Evolutionary conservation across 2,113 vertebrate genomes (phyloP).

Genomic region (Phoxinus phoxinus): DNA sequence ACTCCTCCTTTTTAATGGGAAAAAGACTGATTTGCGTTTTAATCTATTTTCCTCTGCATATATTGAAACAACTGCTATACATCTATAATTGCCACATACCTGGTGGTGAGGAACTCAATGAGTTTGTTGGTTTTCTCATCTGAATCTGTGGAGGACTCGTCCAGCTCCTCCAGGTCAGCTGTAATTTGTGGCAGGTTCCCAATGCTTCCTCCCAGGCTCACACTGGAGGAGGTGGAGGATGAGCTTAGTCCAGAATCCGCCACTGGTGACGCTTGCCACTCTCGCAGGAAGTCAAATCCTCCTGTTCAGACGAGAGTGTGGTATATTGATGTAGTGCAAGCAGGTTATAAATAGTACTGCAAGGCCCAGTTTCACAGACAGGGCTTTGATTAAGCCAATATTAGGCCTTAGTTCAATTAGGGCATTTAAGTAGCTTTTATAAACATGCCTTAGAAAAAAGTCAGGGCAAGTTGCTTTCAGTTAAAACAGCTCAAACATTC

Average conservation of each 20-base stretch:
- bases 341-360: neutral
- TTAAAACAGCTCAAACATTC: no score
- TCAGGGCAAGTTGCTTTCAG: no score
- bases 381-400: no score
- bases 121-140: constrained; percentile 97
- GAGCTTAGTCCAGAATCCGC: constrained; percentile 95
- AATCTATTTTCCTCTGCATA: neutral
- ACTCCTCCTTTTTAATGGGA: neutral
- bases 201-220: constrained; percentile 93
- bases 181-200: constrained; percentile 93
- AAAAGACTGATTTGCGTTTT: neutral
- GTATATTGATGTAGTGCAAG: neutral
- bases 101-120: constrained; percentile 97
- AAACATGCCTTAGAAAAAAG: no score
- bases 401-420: no score
- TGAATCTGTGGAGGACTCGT: constrained; percentile 81
- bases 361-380: no score
- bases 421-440: no score
- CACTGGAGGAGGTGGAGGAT: constrained; percentile 95
- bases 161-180: constrained; percentile 90
- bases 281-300: constrained; percentile 92
- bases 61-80: neutral
- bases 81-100: constrained; percentile 72
- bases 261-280: constrained; percentile 91
- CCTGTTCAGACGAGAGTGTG: constrained; percentile 71